Base-by-base conservation (phyloP, 2,113 vertebrate genomes). In the Lates calcarifer region DNA sequence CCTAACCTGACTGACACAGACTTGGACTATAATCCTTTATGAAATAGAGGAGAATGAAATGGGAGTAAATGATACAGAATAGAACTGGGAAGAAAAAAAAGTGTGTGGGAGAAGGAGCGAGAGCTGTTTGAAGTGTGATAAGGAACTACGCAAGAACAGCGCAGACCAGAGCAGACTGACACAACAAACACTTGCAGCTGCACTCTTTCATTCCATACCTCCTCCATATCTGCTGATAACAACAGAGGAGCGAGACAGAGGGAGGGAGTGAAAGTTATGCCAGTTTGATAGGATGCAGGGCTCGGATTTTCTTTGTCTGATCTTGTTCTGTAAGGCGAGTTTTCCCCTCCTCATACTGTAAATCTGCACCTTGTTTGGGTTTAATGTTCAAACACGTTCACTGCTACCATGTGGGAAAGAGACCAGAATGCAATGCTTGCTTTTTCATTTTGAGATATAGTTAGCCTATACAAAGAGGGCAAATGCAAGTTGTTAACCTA, bases 151-250 rank as follows among this genome's bases (percentile, higher is more conserved):
- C 65, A 35, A 28, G 78, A 89, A 53, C 55, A 41, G 76, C 74
- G 77, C 77, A 24, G 77, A 70, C 83, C 71, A 57, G 79, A 83
- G 79, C 87, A 56, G 89, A 83, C 87, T 89, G 89, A 90, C 87
- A 91, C 84, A 85, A 91, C 85, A 92, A 92, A 91, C 88, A 74
- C 79, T 87, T 47, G 81, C 92, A 92, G 93, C 89, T 92, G 89
- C 81, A 79, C 77, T 74, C 63, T 88, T 84, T 91, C 89, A 84
- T 89, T 82, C 84, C 71, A 62, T 49, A 78, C 86, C 80, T 82
- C 86, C 83, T 85, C 77, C 81, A 57, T 80, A 87, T 90, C 77
- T 86, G 77, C 86, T 84, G 93, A 94, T 92, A 94, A 84, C 70
- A 66, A 63, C 73, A 11, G 60, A 79, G 57, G 20, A 82, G 74